Conservation (phyloP, 2,888 invertebrate species). For the Isoperla grammatica region DNA sequence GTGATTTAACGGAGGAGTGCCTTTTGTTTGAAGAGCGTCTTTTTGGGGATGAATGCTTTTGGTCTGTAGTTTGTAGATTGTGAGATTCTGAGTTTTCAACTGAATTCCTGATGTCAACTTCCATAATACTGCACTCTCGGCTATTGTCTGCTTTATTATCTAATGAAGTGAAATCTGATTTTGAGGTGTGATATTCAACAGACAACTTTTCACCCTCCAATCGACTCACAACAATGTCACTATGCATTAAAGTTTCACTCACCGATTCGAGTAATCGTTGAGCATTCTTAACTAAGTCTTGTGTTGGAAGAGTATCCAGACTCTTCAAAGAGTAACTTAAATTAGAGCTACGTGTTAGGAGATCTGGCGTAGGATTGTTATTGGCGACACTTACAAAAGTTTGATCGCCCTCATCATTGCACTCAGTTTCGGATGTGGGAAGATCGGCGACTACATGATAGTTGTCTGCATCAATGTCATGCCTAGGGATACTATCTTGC, state of each 20-base stretch:
- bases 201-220: neutral
- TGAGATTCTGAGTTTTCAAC: neutral
- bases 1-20: conserved; percentile 1
- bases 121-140: neutral
- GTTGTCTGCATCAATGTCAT: no score
- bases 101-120: neutral
- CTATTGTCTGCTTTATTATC: neutral
- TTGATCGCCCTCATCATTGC: no score
- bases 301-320: conserved; percentile 35
- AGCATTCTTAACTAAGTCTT: conserved; percentile 43
- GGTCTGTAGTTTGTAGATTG: conserved; percentile 11
- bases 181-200: neutral
- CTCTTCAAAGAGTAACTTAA: conserved; percentile 24
- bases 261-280: conserved; percentile 45
- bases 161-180: neutral
- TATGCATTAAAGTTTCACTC: conserved; percentile 43
- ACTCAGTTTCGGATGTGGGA: no score
- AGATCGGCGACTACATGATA: no score
- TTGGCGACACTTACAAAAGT: neutral
- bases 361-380: conserved; percentile 15
- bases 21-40: conserved; percentile 21
- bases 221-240: conserved; percentile 37
- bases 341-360: conserved; percentile 13
- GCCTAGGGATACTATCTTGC: no score
- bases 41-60: conserved; percentile 22